Percentiles rank a stretch among this genome's conserved stretches.
Conservation (phyloP, 1,140 invertebrate species). For the Eupristina koningsbergeri region DNA sequence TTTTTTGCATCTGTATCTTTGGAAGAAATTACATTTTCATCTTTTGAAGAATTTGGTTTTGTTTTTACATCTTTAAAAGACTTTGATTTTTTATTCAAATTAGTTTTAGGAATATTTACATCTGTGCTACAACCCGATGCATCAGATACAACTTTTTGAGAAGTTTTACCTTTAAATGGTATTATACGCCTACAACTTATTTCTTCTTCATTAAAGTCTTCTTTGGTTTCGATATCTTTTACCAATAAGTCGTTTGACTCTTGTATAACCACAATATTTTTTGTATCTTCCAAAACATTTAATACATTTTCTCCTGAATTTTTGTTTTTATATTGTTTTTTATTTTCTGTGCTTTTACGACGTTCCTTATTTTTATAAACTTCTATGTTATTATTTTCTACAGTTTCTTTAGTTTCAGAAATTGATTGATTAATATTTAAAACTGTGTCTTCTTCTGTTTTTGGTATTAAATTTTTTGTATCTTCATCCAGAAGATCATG, state of each 20-base stretch:
- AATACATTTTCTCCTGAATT: not conserved
- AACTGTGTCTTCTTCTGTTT: conserved; percentile 1
- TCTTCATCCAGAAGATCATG: not conserved
- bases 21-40: not conserved
- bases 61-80: not conserved
- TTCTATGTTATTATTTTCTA: not conserved
- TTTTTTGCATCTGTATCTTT: not conserved
- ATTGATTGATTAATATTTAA: not conserved
- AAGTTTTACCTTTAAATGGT: conserved; percentile 36
- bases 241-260: not conserved
- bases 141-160: not conserved
- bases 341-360: not conserved
- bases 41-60: not conserved
- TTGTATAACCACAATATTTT: not conserved
- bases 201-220: conserved; percentile 17
- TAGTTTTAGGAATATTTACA: conserved; percentile 7
- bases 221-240: conserved; percentile 42
- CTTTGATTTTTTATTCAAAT: not conserved
- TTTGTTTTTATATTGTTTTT: not conserved
- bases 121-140: not conserved
- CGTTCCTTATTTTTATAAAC: not conserved
- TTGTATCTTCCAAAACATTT: not conserved
- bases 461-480: not conserved
- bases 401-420: not conserved
- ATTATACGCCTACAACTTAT: conserved; percentile 25